These are phyloP conservation scores for Ianthella basta DNA, from an alignment of 37 sponge, comb jelly and placozoan species.

Conservation along the genomic window DNA sequence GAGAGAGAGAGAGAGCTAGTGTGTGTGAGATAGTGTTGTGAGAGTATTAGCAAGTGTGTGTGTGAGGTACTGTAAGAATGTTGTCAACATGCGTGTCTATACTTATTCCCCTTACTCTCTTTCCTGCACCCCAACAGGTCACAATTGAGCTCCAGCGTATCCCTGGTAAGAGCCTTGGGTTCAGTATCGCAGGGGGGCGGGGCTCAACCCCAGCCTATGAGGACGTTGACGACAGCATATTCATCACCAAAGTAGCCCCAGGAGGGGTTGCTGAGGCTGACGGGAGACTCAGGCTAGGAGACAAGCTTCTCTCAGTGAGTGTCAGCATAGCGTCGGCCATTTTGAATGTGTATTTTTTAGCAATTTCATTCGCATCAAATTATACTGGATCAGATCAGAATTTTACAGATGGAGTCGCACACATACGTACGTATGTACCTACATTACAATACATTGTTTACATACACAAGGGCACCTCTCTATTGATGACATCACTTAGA, in stretches of 20 bases:
- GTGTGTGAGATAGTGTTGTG: not conserved
- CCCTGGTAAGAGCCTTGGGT: conserved; percentile 56
- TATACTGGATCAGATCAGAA: not conserved
- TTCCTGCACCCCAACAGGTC: conserved; percentile 36
- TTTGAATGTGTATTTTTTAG: not conserved
- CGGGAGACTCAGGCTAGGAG: conserved; percentile 80
- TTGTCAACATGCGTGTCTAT: not conserved
- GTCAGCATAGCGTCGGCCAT: not conserved
- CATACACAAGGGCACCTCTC: not conserved
- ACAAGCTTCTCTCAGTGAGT: conserved; percentile 76
- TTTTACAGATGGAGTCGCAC: too few species aligned
- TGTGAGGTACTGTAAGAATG: too few species aligned
- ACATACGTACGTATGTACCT: conserved; percentile 13
- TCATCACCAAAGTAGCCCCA: conserved; percentile 78
- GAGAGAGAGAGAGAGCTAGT: not conserved
- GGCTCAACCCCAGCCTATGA: conserved; percentile 88
- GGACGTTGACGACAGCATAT: conserved; percentile 88
- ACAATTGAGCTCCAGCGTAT: conserved; percentile 48
- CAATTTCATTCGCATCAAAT: too few species aligned
- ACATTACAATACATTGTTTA: too few species aligned
- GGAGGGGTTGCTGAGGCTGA: conserved; percentile 80
- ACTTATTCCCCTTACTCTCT: not conserved
- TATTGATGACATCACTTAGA: too few species aligned
- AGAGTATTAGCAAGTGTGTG: too few species aligned
- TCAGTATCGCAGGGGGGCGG: conserved; percentile 80